These are phyloP conservation scores for Drosophila cracens DNA, from an alignment of 2,888 invertebrate species.

Conservation along the genomic window DNA sequence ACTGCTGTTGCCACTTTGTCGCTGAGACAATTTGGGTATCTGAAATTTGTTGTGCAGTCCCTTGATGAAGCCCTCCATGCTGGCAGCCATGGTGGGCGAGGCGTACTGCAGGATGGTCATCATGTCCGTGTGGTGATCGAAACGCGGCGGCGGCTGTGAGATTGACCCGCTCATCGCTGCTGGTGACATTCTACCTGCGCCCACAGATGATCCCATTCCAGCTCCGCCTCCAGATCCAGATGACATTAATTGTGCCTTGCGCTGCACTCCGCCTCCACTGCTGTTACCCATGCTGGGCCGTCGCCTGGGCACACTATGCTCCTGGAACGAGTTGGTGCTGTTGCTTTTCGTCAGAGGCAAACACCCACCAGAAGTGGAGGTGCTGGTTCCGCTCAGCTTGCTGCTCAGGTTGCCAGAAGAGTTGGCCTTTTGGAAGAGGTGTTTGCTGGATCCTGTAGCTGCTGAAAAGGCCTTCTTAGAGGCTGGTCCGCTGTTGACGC, in stretches of 20 bases:
- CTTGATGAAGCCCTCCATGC: constrained; percentile 91
- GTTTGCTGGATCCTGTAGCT: constrained; percentile 84
- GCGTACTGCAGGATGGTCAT: constrained; percentile 86
- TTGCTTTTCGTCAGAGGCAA: constrained; percentile 80
- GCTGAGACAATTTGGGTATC: constrained; percentile 92
- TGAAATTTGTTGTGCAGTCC: constrained; percentile 93
- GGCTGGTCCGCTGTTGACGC: constrained; percentile 94
- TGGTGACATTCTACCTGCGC: constrained; percentile 56
- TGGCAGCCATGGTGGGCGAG: constrained; percentile 87
- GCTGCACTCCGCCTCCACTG: constrained; percentile 42
- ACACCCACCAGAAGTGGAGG: constrained; percentile 57
- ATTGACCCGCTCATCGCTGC: constrained; percentile 66
- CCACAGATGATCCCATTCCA: constrained; percentile 11
- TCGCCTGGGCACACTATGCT: constrained; percentile 63
- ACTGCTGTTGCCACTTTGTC: constrained; percentile 44
- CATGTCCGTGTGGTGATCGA: constrained; percentile 83
- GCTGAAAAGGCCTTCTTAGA: constrained; percentile 87
- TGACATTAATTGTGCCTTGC: constrained; percentile 34
- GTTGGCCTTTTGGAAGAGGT: constrained; percentile 84
- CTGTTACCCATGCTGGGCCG: constrained; percentile 65
- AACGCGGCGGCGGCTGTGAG: constrained; percentile 79
- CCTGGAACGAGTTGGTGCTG: constrained; percentile 83
- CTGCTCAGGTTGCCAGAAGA: constrained; percentile 83
- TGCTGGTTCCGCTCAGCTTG: constrained; percentile 62
- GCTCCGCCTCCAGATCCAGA: constrained; percentile 22